Percentiles rank a stretch among this genome's conserved stretches.
These are phyloP conservation scores for Idaea biselata DNA, from an alignment of 2,888 invertebrate genomes.

Conservation along the genomic window DNA sequence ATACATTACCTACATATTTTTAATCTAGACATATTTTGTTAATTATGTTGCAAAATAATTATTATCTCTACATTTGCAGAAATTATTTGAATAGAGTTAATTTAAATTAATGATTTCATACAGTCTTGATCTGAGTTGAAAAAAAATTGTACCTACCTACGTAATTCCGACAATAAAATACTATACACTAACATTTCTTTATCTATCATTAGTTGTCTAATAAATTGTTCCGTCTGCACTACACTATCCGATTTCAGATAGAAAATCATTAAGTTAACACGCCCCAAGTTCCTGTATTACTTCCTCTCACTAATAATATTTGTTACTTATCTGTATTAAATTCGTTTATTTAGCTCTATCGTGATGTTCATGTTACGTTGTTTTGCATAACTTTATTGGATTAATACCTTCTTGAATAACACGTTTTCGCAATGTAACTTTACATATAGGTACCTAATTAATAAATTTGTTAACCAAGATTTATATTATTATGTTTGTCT, in stretches of 20 bases:
- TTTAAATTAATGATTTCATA: too few relatives aligned
- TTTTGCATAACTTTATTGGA: neutral
- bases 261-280: conserved; percentile 13
- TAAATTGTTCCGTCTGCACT: neutral
- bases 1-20: too few relatives aligned
- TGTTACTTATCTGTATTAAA: neutral
- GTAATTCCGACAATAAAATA: neutral
- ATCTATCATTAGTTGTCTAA: neutral
- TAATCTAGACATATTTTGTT: too few relatives aligned
- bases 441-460: neutral
- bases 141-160: too few relatives aligned
- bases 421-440: neutral
- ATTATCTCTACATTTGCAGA: too few relatives aligned
- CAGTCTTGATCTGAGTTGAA: too few relatives aligned
- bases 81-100: too few relatives aligned
- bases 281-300: neutral
- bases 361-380: neutral
- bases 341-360: neutral
- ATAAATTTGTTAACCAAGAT: neutral
- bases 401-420: neutral
- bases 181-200: neutral
- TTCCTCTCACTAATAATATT: neutral
- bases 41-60: too few relatives aligned
- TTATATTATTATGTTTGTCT: too few relatives aligned
- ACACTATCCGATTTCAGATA: conserved; percentile 5